Evolutionary conservation across 1,140 invertebrate genomes (phyloP), one percentile per base, ranked within the genome.

Genomic region (Sarcophaga peregrina): DNA sequence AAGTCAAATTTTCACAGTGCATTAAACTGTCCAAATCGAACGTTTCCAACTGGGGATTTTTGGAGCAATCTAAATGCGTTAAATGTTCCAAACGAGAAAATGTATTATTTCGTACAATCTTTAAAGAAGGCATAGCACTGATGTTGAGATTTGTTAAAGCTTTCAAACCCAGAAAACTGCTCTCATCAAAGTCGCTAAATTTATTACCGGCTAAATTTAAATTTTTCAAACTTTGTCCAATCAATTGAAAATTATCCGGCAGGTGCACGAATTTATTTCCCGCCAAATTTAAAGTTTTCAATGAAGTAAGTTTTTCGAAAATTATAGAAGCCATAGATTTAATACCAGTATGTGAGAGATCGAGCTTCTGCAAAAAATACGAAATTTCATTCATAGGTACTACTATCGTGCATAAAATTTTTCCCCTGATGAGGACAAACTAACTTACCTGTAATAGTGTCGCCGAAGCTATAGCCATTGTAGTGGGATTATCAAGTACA

Each of bases 401-500:
- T 20, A 62, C 7, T n/a, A 62, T n/a, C 20, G 7, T 20, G 9
- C 7, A 20, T 20, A 8, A 20, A 15, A 68, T 17, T 20, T 68
- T n/a, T 17, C 5, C 15, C 15, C 9, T 9, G 54, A 9, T 1
- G 4, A 68, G 8, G 10, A 8, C 8, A 25, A n/a, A 25, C 6
- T 0, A 47, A 81, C 80, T 45, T 52, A 83, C 90, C 90, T 95
- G 92, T 50, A 96, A 91, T 75, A 92, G 90, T 17, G 87, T 86
- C 50, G 95, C 89, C 48, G 91, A 92, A 1, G 91, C 91, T 48
- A 96, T 84, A 5, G 95, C 93, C 3, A 92, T 86, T 4, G 92
- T 87, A 0, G 94, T 95, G 11, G 92, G 90, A 20, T 90, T 88
- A 87, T 95, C 94, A 52, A 96, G 87, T 25, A 93, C 90, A 62